phyloP scores from a whole-genome alignment of 2,888 invertebrate species.

The Drosophila aldrichi region DNA sequence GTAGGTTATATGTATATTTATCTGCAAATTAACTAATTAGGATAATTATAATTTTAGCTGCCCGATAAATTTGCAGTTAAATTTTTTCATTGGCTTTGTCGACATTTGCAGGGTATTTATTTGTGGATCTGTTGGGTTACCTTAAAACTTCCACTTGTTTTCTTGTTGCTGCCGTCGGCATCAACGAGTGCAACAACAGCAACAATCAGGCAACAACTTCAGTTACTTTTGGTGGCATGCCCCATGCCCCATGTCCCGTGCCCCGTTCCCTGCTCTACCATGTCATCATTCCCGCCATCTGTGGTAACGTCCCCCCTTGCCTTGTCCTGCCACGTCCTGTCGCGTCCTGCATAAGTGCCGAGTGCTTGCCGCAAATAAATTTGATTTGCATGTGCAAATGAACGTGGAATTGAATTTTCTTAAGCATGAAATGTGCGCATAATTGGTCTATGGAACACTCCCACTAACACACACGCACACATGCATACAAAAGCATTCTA shows the following conservation, averaged over 20 bases:
- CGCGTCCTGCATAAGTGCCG: slow-evolving; percentile 57
- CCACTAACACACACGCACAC: slow-evolving; percentile 22
- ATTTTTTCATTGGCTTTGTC: neutral
- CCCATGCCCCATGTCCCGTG: slow-evolving; percentile 16
- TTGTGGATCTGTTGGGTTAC: neutral
- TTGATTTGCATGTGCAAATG: slow-evolving; percentile 82
- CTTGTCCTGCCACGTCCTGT: slow-evolving; percentile 48
- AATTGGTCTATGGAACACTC: slow-evolving; percentile 65
- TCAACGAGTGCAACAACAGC: slow-evolving; percentile 29
- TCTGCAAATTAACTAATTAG: neutral
- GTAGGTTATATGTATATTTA: too few relatives aligned
- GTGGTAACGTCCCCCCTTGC: slow-evolving; percentile 29
- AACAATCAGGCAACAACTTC: slow-evolving; percentile 47
- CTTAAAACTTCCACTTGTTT: slow-evolving; percentile 4
- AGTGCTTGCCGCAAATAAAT: slow-evolving; percentile 78
- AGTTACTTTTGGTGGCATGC: slow-evolving; percentile 59
- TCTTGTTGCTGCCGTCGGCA: slow-evolving; percentile 27
- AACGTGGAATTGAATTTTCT: slow-evolving; percentile 82
- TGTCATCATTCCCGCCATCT: slow-evolving; percentile 4
- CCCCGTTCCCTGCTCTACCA: neutral
- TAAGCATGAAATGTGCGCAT: slow-evolving; percentile 82
- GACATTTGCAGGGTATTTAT: neutral
- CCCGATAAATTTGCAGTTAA: too few relatives aligned
- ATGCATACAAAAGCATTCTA: slow-evolving; percentile 34
- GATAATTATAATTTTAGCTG: neutral